Evolutionary conservation across 2,888 invertebrate genomes (phyloP), one percentile per base, ranked within the genome.

Genomic region (Nymphalis c-album): DNA sequence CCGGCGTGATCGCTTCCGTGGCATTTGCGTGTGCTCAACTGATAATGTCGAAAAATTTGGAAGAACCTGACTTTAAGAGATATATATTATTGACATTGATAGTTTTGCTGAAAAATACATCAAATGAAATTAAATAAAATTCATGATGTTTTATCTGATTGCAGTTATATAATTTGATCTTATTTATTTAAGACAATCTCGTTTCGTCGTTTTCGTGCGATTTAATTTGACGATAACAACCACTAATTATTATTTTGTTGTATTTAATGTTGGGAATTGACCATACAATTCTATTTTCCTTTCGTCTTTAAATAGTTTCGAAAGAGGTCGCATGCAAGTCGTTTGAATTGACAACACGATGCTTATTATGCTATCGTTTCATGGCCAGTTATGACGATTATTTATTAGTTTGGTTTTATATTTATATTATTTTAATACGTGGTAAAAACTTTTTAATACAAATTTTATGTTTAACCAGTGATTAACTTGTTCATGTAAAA

Each of bases 1-100:
- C 73, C 74, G 82, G 75, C 83, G 84, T 87, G 88, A 87, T 86
- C 82, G 82, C 82, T 87, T 89, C 88, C 89, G 85, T 62, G 71
- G 71, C 71, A 76, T 75, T 75, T 76, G 80, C 80, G 79, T 78
- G 75, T 70, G 80, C 78, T 78, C 81, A 75, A 69, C 71, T 70
- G 73, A 74, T 74, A 70, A 67, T 67, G 73, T 74, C 71, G 72
- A 75, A 72, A 73, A 71, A 77, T 75, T 70, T 75, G 73, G 75
- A 69, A 69, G 74, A 71, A 66, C 60, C 61, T 67, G 50, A 48
- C 53, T 62, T 50, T n/a, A 53, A 55, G 40, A 40, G 31, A 50
- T 3, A 48, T 31, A 6, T 6, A 2, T n/a, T 47, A 40, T 40
- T 10, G 40, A 40, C 18, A 48, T 48, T n/a, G 48, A 18, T 40